Percentiles rank a stretch among this genome's conserved stretches.
These are phyloP conservation scores for Lingula anatina DNA, from an alignment of 2,888 invertebrate genomes.

Conservation along the genomic window DNA sequence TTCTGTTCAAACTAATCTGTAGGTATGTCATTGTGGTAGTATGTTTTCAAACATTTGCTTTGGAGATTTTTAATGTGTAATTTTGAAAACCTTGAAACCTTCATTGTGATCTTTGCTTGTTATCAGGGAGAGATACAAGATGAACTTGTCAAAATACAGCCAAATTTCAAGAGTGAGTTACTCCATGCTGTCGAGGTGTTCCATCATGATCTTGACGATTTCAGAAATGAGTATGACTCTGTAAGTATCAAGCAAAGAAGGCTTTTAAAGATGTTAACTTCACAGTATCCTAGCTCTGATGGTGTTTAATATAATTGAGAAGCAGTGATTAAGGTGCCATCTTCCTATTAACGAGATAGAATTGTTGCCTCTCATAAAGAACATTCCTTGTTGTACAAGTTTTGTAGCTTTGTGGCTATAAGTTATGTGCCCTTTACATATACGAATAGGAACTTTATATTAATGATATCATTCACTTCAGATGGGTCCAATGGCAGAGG, in stretches of 20 bases:
- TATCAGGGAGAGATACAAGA: slow-evolving; percentile 59
- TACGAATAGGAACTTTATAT: neutral
- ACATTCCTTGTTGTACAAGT: too few relatives aligned
- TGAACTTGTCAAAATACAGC: slow-evolving; percentile 69
- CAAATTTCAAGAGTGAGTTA: slow-evolving; percentile 68
- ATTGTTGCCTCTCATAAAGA: too few relatives aligned
- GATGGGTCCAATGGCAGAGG: slow-evolving; percentile 45
- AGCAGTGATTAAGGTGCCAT: too few relatives aligned
- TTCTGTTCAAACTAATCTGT: too few relatives aligned
- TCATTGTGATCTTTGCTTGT: neutral
- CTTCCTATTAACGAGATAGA: too few relatives aligned
- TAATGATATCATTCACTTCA: slow-evolving; percentile 11
- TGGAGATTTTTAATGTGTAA: neutral
- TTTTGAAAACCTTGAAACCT: neutral
- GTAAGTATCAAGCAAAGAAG: slow-evolving; percentile 17
- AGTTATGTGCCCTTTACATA: too few relatives aligned
- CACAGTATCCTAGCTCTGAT: too few relatives aligned
- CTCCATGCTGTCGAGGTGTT: slow-evolving; percentile 52
- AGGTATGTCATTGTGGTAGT: too few relatives aligned
- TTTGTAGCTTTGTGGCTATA: too few relatives aligned
- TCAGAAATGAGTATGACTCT: slow-evolving; percentile 59
- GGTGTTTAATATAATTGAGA: too few relatives aligned
- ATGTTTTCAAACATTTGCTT: too few relatives aligned
- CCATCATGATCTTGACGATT: slow-evolving; percentile 62
- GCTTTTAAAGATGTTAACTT: too few relatives aligned